Evolutionary conservation across 2,888 invertebrate species (phyloP).

Genomic region (Trachelus iudaicus): DNA sequence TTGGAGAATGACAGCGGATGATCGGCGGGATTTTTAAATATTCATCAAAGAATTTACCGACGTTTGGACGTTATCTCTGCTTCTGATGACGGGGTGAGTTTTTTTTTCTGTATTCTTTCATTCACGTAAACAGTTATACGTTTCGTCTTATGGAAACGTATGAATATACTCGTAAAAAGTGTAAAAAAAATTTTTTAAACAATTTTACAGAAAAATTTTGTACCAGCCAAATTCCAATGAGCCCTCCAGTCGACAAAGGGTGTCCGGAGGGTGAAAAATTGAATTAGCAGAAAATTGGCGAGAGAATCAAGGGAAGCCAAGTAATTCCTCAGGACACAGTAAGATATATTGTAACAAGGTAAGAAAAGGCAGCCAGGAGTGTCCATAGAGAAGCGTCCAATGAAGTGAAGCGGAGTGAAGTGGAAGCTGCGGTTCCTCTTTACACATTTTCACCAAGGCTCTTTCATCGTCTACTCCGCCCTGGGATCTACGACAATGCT

Average conservation of each 20-base stretch:
- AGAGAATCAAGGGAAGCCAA: neutral
- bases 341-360: neutral
- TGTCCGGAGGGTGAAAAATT: neutral
- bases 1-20: slow-evolving; percentile 46
- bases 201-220: neutral
- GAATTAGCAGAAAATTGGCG: neutral
- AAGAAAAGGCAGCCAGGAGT: neutral
- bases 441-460: neutral
- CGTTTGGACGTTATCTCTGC: slow-evolving; percentile 36
- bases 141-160: neutral
- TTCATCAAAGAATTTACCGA: slow-evolving; percentile 33
- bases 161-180: too few relatives aligned
- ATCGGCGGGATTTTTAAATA: slow-evolving; percentile 12
- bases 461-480: neutral
- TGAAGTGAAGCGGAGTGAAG: neutral
- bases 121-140: neutral
- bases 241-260: neutral
- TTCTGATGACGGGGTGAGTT: neutral
- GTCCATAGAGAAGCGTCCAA: neutral
- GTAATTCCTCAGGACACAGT: neutral
- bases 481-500: slow-evolving; percentile 10
- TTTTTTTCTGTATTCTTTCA: neutral
- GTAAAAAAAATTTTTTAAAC: too few relatives aligned
- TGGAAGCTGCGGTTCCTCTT: neutral
- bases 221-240: neutral